phyloP scores from a whole-genome alignment of 2,113 vertebrate genomes.

The Leptodactylus fuscus region DNA sequence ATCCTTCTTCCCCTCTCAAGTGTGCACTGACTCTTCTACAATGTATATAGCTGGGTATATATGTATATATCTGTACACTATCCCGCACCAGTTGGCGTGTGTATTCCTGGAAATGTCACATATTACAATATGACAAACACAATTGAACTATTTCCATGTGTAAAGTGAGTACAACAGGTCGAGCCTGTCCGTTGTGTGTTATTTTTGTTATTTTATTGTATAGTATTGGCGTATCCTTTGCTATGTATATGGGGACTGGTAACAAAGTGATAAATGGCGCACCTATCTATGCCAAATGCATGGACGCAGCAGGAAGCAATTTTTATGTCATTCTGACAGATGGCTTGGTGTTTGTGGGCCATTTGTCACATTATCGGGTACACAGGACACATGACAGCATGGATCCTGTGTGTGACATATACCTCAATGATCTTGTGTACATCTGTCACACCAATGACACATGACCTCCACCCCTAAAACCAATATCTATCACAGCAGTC shows the following conservation, averaged over 20 bases:
- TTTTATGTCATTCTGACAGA: neutral
- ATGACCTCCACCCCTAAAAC: too few relatives aligned
- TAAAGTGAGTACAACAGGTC: neutral
- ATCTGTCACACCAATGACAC: too few relatives aligned
- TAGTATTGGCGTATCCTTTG: neutral
- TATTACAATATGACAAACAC: too few relatives aligned
- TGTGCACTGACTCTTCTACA: neutral
- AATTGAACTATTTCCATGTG: neutral
- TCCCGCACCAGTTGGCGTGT: neutral
- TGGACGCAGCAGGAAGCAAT: neutral
- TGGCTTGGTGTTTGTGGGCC: neutral
- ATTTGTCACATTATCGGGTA: neutral
- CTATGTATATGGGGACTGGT: neutral
- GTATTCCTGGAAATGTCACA: neutral
- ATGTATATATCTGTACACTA: too few relatives aligned
- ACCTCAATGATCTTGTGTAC: too few relatives aligned
- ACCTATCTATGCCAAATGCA: neutral
- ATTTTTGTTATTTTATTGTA: neutral
- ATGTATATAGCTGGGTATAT: too few relatives aligned
- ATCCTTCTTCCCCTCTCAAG: neutral
- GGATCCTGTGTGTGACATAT: neutral
- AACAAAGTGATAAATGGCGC: neutral
- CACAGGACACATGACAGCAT: neutral
- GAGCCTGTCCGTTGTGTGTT: neutral
- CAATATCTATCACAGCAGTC: too few relatives aligned